Evolutionary conservation across 2,888 invertebrate genomes (phyloP), one percentile per base, ranked within the genome.

Genomic region (Elgonia sp.): DNA sequence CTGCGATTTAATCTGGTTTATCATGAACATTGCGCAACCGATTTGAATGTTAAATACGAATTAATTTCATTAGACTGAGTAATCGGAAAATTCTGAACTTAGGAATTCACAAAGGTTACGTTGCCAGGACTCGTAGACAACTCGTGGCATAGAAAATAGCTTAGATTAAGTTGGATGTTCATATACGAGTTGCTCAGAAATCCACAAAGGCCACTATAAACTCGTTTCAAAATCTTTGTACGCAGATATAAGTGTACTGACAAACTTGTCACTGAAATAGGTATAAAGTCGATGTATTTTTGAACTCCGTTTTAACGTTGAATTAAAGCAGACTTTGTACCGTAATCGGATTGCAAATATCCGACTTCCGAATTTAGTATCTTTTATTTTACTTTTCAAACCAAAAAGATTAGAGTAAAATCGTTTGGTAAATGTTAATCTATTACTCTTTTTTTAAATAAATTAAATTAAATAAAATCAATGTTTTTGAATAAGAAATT

Each of bases 61-160:
- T 82, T 73, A 82, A 73, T 73, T 82, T 65, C 73, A 72, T 82
- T 82, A 57, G 73, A 18, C 21, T 16, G 7, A 10, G 82, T 82
- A 82, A 82, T 75, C 73, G 65, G 82, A 82, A 73, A 82, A 81
- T 63, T 50, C 57, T 50, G 18, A 81, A 82, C 65, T 73, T 67
- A 82, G 82, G 46, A 50, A 82, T 82, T 82, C 73, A 73, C 73
- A 82, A 82, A 82, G 82, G 73, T 67, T 82, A 40, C 63, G 8
- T 8, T 37, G 18, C 29, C 18, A 50, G n/a, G n/a, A n/a, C n/a
- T n/a, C 57, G 42, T 14, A 40, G 39, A 46, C 67, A 73, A 67
- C 12, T 62, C 37, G 29, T 20, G 63, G 7, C 69, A 63, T 72
- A 63, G 37, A 73, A 82, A 72, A 73, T 72, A 72, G 63, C 72